Base-by-base conservation (phyloP, 2,113 vertebrate genomes). In the Stigmatopora nigra region DNA sequence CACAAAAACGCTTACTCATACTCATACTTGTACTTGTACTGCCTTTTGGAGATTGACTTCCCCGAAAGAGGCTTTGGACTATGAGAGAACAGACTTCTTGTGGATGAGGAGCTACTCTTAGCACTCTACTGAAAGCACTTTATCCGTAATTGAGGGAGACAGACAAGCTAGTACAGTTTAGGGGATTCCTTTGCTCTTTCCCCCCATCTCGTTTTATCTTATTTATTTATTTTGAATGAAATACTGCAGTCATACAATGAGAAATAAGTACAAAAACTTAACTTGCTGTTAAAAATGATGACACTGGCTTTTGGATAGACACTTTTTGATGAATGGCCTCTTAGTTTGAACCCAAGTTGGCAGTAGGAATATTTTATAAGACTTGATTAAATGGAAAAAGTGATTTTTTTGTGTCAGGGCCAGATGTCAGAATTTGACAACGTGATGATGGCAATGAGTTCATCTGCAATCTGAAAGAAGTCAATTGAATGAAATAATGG, bases 401-500 rank as follows among this genome's bases (percentile, higher is more conserved):
- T 61, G 59, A 45, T 45, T 44, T 45, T 61, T 61, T 41, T 45
- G 14, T 61, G 22, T 22, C 6, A 22, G 59, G 14, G 38, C n/a
- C 41, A 41, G 19, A 61, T 45, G 59, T 61, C 58, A 22, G 19
- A 61, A 20, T 19, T 45, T 44, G 58, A 45, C n/a, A 61, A 16
- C n/a, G 57, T n/a, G 35, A 16, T 36, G 35, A 45, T 13, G 6
- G 41, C 59, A 22, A 13, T 25, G 41, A 61, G 41, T 61, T 61
- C 38, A 61, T 45, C 41, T 61, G 12, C 59, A 45, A 61, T 61
- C 38, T 45, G 59, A 61, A 10, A 45, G 59, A 61, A 61, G 59
- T 61, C 59, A 61, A 61, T 61, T 61, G 59, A 61, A 61, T 45
- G 59, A 45, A 61, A 61, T 61, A 61, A 61, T 61, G 59, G 41